Percentiles rank a stretch among this genome's conserved stretches.
Evolutionary conservation across 2,888 invertebrate species (phyloP).

Genomic region (Tipula confusa): DNA sequence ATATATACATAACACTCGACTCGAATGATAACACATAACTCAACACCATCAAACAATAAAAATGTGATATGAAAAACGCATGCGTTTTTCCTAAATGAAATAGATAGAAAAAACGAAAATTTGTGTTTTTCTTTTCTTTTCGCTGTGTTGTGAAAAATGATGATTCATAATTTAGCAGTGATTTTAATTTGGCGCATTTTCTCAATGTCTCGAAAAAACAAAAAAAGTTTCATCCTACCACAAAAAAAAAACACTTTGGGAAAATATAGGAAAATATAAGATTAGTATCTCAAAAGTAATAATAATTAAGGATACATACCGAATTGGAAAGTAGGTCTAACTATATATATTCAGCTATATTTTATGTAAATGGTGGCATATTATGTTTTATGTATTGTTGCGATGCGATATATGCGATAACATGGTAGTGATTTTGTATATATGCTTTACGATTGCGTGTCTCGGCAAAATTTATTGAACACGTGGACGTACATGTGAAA

Average conservation of each 20-base stretch:
- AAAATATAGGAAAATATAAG: neutral
- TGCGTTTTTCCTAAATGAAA: neutral
- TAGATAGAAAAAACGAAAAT: neutral
- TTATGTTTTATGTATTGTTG: neutral
- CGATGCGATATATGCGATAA: neutral
- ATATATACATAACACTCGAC: neutral
- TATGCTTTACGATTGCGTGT: neutral
- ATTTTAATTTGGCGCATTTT: conserved; percentile 28
- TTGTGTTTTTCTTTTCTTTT: neutral
- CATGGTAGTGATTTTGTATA: neutral
- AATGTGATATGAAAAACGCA: neutral
- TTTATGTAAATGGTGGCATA: neutral
- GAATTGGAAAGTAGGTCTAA: neutral
- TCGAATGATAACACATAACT: neutral
- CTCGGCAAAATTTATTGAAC: neutral
- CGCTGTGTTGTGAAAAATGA: neutral
- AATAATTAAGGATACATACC: conserved; percentile 8
- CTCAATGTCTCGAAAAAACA: neutral
- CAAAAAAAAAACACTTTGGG: neutral
- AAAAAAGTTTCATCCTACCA: neutral
- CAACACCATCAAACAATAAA: neutral
- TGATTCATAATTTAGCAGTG: conserved; percentile 29
- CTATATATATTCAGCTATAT: neutral
- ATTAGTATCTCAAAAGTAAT: neutral
- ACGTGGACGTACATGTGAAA: neutral